A percentile compares a stretch with the other conserved stretches of the same genome.
phyloP scores from a whole-genome alignment of 2,888 invertebrate species.

The Eristalis pertinax region DNA sequence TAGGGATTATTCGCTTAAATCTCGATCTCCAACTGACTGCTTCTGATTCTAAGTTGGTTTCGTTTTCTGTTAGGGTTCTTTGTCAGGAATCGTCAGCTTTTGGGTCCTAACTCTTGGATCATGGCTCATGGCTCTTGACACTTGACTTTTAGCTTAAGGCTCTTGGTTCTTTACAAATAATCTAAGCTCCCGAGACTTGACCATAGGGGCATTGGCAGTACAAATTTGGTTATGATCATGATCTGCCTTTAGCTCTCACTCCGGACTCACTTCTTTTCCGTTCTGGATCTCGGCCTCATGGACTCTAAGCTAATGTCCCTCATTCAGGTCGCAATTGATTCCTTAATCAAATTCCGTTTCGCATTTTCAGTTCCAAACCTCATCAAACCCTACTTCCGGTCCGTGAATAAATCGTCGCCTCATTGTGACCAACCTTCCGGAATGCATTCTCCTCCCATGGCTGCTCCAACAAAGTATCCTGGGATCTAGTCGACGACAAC shows the following conservation, averaged over 20 bases:
- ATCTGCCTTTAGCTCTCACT: no score
- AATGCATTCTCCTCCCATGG: background rate
- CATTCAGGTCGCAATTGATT: background rate
- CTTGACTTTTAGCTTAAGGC: background rate
- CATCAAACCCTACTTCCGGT: background rate
- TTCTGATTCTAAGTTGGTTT: no score
- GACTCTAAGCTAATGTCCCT: background rate
- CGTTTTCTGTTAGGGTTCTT: no score
- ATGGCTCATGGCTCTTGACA: background rate
- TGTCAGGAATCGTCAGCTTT: no score
- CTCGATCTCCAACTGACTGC: no score
- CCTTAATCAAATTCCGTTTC: background rate
- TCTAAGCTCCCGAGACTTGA: background rate
- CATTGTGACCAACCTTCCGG: background rate
- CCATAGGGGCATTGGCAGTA: no score
- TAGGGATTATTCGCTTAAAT: no score
- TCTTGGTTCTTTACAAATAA: background rate
- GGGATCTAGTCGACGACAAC: slow-evolving; percentile 32
- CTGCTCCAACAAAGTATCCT: slow-evolving; percentile 10
- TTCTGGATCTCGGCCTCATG: background rate
- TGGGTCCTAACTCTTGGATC: background rate
- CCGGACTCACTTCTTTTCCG: background rate
- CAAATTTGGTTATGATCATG: no score
- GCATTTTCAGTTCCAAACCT: background rate
- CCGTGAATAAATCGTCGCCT: background rate